These are phyloP conservation scores for Amphiprion percula DNA, from an alignment of 2,113 vertebrate genomes.

Conservation along the genomic window DNA sequence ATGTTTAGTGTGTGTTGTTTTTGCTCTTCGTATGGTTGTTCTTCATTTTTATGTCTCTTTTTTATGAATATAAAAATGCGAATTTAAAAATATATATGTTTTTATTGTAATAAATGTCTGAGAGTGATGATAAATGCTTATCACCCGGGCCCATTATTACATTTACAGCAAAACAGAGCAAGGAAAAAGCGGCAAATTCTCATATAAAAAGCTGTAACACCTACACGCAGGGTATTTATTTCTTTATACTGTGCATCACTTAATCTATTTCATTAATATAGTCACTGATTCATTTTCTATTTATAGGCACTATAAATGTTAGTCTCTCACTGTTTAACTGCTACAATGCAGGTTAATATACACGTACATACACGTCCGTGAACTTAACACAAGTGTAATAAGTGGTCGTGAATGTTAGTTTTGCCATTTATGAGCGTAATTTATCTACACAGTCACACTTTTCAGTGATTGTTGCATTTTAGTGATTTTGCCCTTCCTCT, in stretches of 20 bases:
- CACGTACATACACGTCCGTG: background rate
- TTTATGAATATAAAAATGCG: too few species aligned
- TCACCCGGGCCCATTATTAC: background rate
- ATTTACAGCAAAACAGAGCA: background rate
- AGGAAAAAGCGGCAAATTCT: too few species aligned
- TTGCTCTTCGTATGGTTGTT: too few species aligned
- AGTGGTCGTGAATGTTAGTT: background rate
- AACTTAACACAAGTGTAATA: background rate
- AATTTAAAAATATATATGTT: background rate
- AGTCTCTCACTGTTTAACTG: background rate
- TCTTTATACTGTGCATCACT: too few species aligned
- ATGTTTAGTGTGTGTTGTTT: too few species aligned
- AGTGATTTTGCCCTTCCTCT: background rate
- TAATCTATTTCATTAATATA: too few species aligned
- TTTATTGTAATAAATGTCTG: slow-evolving; percentile 8
- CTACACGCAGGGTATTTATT: too few species aligned
- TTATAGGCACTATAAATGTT: background rate
- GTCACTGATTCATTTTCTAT: too few species aligned
- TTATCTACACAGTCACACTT: background rate
- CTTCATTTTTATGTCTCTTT: too few species aligned
- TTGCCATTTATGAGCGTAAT: background rate
- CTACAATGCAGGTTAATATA: background rate
- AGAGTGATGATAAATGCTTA: background rate
- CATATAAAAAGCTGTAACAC: too few species aligned
- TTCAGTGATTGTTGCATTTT: background rate